A percentile compares a stretch with the other conserved stretches of the same genome.
phyloP scores from a whole-genome alignment of 2,113 vertebrate genomes.

The Bolborhynchus lineola region DNA sequence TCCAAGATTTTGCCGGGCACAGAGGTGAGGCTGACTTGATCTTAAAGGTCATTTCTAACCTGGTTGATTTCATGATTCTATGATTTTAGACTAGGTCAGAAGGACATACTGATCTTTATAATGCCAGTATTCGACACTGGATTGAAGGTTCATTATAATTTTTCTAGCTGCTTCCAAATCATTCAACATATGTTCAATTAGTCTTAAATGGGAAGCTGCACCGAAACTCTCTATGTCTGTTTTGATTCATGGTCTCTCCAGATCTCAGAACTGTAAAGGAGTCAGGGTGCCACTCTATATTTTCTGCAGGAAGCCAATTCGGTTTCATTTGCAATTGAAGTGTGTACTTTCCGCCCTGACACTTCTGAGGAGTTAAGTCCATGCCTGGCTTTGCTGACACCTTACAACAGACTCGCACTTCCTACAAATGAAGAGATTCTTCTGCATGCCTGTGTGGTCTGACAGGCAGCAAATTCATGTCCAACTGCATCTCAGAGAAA shows the following conservation, averaged over 20 bases:
- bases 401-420: not conserved
- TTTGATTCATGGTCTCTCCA: not conserved
- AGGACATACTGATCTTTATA: not conserved
- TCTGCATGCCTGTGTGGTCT: not conserved
- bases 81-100: not conserved
- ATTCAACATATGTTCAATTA: not conserved
- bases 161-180: not conserved
- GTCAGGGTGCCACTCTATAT: not conserved
- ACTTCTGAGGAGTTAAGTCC: not conserved
- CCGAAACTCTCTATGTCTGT: not conserved
- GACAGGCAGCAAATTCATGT: not conserved
- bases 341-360: not conserved
- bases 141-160: not conserved
- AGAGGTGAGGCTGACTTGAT: not conserved
- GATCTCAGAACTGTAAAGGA: not conserved
- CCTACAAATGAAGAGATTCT: not conserved
- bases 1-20: too few relatives aligned
- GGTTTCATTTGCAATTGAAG: not conserved
- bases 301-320: not conserved
- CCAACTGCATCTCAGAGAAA: not conserved
- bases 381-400: not conserved
- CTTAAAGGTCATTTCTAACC: not conserved
- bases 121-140: not conserved
- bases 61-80: not conserved
- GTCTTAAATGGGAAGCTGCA: not conserved